Evolutionary conservation across 2,888 invertebrate genomes (phyloP).

Genomic region (Stenotaenia linearis): DNA sequence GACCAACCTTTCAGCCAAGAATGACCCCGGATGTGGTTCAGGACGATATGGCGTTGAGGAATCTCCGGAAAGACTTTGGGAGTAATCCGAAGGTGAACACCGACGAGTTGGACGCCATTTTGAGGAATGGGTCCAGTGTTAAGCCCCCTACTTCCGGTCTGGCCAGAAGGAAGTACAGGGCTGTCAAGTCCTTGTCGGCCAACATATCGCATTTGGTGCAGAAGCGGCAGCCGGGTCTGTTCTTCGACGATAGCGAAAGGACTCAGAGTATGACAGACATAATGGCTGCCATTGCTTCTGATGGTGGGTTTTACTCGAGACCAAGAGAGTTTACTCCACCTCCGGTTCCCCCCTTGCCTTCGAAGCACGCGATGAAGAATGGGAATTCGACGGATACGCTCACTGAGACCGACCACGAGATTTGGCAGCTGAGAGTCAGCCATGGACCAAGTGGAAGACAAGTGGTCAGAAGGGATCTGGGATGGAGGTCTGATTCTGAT

Average conservation of each 20-base stretch:
- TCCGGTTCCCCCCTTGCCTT: neutral
- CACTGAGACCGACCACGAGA: constrained; percentile 26
- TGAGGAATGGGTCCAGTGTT: neutral
- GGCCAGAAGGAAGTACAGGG: constrained; percentile 66
- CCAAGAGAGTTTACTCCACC: neutral
- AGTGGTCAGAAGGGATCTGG: neutral
- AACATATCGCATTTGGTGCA: constrained; percentile 63
- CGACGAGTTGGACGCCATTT: constrained; percentile 38
- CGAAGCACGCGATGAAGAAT: neutral
- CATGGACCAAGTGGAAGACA: neutral
- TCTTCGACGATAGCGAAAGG: constrained; percentile 33
- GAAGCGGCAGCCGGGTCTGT: neutral
- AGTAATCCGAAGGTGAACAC: constrained; percentile 36
- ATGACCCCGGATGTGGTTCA: constrained; percentile 74
- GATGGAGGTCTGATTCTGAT: constrained; percentile 32
- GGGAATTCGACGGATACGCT: constrained; percentile 11
- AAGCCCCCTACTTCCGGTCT: constrained; percentile 26
- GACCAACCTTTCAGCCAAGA: constrained; percentile 60
- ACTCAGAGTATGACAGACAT: constrained; percentile 60
- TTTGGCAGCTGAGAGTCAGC: constrained; percentile 35
- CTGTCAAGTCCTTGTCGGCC: constrained; percentile 74
- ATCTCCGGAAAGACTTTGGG: constrained; percentile 66
- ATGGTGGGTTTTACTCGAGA: neutral
- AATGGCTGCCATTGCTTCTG: constrained; percentile 1
- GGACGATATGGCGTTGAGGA: constrained; percentile 81